These are phyloP conservation scores for Cheilosia vernalis DNA, from an alignment of 2,888 invertebrate species.

Conservation along the genomic window DNA sequence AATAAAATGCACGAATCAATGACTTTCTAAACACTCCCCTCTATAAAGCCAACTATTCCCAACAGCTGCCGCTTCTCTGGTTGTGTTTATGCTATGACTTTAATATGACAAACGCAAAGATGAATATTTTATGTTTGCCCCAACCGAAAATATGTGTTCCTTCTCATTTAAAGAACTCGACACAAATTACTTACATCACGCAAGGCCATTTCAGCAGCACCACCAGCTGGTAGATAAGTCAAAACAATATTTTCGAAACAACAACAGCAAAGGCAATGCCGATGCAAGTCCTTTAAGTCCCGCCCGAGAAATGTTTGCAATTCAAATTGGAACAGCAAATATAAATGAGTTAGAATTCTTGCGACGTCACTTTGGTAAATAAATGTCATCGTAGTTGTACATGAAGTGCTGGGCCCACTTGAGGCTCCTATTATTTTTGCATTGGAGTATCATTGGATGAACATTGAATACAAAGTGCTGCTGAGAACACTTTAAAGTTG, in stretches of 20 bases:
- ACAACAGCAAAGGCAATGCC: background rate
- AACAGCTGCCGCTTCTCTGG: background rate
- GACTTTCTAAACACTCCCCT: too few species aligned
- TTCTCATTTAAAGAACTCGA: slow-evolving; percentile 43
- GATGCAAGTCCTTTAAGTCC: slow-evolving; percentile 19
- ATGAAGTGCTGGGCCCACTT: slow-evolving; percentile 1
- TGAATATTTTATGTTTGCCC: slow-evolving; percentile 43
- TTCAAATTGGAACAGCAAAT: slow-evolving; percentile 54
- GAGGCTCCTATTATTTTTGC: slow-evolving; percentile 37
- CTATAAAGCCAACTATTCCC: too few species aligned
- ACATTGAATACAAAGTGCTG: background rate
- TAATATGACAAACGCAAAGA: slow-evolving; percentile 26
- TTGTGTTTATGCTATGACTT: background rate
- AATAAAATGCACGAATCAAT: too few species aligned
- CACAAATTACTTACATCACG: slow-evolving; percentile 61
- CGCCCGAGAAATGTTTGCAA: slow-evolving; percentile 52
- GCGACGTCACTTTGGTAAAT: slow-evolving; percentile 50
- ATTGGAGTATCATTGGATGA: slow-evolving; percentile 1
- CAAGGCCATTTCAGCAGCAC: slow-evolving; percentile 35
- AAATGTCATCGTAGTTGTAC: slow-evolving; percentile 21
- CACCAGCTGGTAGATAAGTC: slow-evolving; percentile 14
- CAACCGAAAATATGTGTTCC: slow-evolving; percentile 27
- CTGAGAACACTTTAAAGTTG: background rate
- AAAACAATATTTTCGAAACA: slow-evolving; percentile 28
- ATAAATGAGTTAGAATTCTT: slow-evolving; percentile 45